phyloP scores from a whole-genome alignment of 1,140 invertebrate species.

The Micrasema longulum region DNA sequence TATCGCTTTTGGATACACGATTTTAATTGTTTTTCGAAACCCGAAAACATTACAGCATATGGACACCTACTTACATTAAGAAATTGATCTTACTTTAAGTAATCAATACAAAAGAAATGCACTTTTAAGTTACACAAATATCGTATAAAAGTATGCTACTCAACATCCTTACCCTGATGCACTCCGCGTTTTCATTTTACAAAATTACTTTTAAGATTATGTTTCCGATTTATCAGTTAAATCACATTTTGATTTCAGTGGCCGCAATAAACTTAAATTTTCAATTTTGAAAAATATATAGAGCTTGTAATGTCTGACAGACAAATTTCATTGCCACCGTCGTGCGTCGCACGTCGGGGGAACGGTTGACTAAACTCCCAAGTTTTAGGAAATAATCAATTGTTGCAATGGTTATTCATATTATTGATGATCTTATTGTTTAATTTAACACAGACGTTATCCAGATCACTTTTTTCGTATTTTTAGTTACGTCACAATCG shows the following conservation, averaged over 20 bases:
- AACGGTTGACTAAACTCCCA: neutral
- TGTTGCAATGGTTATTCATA: neutral
- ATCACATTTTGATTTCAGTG: conserved; percentile 48
- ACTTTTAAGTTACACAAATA: conserved; percentile 20
- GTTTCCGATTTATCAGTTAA: conserved; percentile 59
- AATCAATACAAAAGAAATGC: conserved; percentile 53
- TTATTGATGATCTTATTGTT: conserved; percentile 4
- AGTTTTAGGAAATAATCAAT: no score
- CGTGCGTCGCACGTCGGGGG: neutral
- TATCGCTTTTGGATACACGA: conserved; percentile 55
- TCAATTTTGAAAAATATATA: conserved; percentile 41
- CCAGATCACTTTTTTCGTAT: conserved; percentile 31
- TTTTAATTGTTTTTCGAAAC: conserved; percentile 47
- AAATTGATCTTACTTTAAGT: conserved; percentile 62
- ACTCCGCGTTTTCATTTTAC: conserved; percentile 63
- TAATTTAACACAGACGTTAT: conserved; percentile 4
- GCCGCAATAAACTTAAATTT: conserved; percentile 26
- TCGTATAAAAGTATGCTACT: conserved; percentile 54
- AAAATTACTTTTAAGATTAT: conserved; percentile 58
- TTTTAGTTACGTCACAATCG: conserved; percentile 20
- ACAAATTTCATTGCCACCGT: no score
- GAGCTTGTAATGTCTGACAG: no score
- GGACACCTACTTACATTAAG: conserved; percentile 61
- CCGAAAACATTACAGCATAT: conserved; percentile 45
- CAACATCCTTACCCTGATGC: conserved; percentile 70